Evolutionary conservation across 2,797 vertebrate genomes (phyloP).

Genomic region (Hypotaenidia okinawae): DNA sequence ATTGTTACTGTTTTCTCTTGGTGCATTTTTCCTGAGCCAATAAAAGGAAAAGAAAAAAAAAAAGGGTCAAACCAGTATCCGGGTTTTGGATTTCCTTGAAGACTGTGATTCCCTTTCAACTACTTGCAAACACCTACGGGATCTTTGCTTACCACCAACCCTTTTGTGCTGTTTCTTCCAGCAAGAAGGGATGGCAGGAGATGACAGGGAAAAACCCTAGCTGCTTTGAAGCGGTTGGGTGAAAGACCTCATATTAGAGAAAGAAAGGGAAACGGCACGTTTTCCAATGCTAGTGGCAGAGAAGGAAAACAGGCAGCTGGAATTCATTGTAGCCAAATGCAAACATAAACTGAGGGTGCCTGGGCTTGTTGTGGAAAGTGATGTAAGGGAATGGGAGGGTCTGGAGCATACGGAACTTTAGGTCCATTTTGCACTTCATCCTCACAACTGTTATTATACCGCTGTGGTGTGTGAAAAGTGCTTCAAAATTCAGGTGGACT

Average conservation of each 20-base stretch:
- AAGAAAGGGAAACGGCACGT: not conserved
- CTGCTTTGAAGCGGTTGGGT: not conserved
- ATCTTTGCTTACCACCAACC: not conserved
- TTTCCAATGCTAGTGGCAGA: not conserved
- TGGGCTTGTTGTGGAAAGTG: not conserved
- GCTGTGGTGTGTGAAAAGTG: not conserved
- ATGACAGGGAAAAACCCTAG: not conserved
- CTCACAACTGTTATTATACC: not conserved
- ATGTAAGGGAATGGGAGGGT: not conserved
- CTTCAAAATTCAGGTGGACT: not conserved
- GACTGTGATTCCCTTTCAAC: not conserved
- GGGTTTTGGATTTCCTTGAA: not conserved
- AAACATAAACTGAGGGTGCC: not conserved
- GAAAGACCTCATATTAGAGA: not conserved
- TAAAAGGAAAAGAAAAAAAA: not conserved
- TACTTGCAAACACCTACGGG: not conserved
- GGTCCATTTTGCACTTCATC: not conserved
- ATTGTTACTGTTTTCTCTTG: not conserved
- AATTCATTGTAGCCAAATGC: not conserved
- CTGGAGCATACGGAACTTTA: not conserved
- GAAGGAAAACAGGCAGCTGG: not conserved
- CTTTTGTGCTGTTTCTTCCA: not conserved
- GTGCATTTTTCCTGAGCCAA: not conserved
- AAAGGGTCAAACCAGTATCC: not conserved
- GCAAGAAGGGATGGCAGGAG: not conserved